Evolutionary conservation across 64 coral and sea anemone genomes (phyloP), one percentile per base, ranked within the genome.

Genomic region (Trachythela sp.): DNA sequence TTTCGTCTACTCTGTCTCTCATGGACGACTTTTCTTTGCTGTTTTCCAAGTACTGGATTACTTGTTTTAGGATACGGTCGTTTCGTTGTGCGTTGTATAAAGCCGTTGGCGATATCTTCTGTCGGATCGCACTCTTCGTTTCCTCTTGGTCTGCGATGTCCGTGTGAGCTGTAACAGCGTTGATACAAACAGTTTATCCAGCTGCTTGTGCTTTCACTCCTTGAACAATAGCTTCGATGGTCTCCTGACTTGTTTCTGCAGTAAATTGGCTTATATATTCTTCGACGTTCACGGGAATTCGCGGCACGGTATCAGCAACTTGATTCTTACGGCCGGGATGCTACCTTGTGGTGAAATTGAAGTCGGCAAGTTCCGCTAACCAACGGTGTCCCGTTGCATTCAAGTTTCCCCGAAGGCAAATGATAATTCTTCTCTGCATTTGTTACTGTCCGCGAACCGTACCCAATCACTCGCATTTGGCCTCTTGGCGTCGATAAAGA

Each of bases 11-110:
- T 72, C 68, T 72, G 68, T 72, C 68, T 72, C 68, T 29, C 68
- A 72, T 72, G 17, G 68, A 35, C 9, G 68, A 26, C 68, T 72
- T 72, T 35, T 72, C 68, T 72, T 72, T 72, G 68, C 68, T 29
- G 68, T 72, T 72, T 72, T 72, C 68, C 17, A 72, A 26, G 68
- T 72, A 72, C 68, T 72, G 68, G 68, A 72, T 72, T 35, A 72
- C 68, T 72, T 72, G 68, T 26, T 72, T 72, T 72, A 72, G 9
- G 10, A 24, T 72, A 72, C 18, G 68, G 33, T 72, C 18, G 24
- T 72, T 72, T 72, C 68, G 3, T 72, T 72, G 68, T 72, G 68
- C 68, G 26, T 72, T 72, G 68, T 72, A 72, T 72, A 72, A 72
- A 22, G 33, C 68, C 26, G 68, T 26, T 72, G 68, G 68, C 26